Evolutionary conservation across 2,888 invertebrate genomes (phyloP), one percentile per base, ranked within the genome.

Genomic region (Latrodectus hesperus): DNA sequence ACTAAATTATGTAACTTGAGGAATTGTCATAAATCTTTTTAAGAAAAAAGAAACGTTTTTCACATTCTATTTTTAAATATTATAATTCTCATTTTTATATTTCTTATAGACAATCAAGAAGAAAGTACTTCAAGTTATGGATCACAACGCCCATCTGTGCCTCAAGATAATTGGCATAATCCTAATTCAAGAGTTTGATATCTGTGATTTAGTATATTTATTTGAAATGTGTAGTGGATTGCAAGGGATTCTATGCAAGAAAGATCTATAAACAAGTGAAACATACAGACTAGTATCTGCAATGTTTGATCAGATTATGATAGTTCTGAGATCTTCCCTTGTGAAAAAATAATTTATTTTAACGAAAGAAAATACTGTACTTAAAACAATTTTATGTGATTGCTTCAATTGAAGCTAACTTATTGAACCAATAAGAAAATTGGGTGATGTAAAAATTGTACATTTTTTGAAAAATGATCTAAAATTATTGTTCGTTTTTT

Each of bases 121-220:
- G 80, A 80, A 22, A 60, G 38, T 70, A 74, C 67, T 73, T 53
- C 38, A 60, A 78, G 51, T 22, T 71, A 60, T 38, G 73, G 71
- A 71, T 26, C 75, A 16, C 85, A 79, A 60, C 74, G 67, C 9
- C 55, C 85, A 65, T 68, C 73, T 53, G 38, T n/a, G 72, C 65
- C 73, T 74, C 81, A 65, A 74, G 85, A 86, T 16, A 67, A 65
- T 26, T 86, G 80, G 80, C 72, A 52, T 55, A 51, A 79, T 68
- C 71, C 79, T 26, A 85, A 83, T 26, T 60, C 82, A 60, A 83
- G 85, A 86, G 85, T 80, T 26, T 78, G 38, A 78, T 17, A 73
- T n/a, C 75, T 82, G 60, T 75, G 75, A 82, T 75, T 60, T 51
- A 38, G 38, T 49, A 73, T 52, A 73, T 68, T 51, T 51, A 75